Evolutionary conservation across 37 sponge, comb jelly and placozoan genomes (phyloP).

Genomic region (Eunapius fragilis): DNA sequence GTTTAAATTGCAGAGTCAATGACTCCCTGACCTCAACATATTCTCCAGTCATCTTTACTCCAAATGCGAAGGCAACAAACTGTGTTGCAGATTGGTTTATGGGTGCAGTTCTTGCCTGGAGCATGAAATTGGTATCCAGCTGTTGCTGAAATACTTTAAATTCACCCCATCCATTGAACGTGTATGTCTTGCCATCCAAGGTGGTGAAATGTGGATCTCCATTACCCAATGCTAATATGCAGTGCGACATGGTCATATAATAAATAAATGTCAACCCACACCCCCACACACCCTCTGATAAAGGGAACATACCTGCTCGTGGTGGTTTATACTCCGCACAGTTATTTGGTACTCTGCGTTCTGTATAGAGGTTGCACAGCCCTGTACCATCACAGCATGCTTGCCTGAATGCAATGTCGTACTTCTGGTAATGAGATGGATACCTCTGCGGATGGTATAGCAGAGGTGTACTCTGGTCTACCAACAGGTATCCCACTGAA

Average conservation of each 20-base stretch:
- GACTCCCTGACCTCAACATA: neutral
- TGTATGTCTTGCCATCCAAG: constrained; percentile 62
- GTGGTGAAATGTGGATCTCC: constrained; percentile 85
- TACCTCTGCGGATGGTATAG: neutral
- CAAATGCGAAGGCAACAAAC: constrained; percentile 55
- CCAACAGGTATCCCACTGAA: neutral
- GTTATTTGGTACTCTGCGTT: constrained; percentile 39
- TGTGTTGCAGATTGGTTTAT: constrained; percentile 45
- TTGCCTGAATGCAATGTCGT: constrained; percentile 24
- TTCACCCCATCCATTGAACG: constrained; percentile 84
- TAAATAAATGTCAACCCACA: no score
- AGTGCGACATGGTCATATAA: no score
- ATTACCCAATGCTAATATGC: constrained; percentile 36
- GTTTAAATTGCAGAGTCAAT: no score
- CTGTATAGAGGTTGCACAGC: constrained; percentile 40
- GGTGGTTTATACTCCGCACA: constrained; percentile 37
- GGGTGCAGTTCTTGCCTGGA: constrained; percentile 53
- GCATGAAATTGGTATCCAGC: neutral
- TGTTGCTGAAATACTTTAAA: constrained; percentile 27
- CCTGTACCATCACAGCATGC: constrained; percentile 43
- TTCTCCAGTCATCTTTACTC: neutral
- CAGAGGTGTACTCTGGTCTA: constrained; percentile 19
- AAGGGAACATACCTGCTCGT: constrained; percentile 6
- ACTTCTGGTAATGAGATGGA: neutral
- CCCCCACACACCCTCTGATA: no score